Conservation (phyloP, 1,140 invertebrate species). For the Drosophila sp. region DNA sequence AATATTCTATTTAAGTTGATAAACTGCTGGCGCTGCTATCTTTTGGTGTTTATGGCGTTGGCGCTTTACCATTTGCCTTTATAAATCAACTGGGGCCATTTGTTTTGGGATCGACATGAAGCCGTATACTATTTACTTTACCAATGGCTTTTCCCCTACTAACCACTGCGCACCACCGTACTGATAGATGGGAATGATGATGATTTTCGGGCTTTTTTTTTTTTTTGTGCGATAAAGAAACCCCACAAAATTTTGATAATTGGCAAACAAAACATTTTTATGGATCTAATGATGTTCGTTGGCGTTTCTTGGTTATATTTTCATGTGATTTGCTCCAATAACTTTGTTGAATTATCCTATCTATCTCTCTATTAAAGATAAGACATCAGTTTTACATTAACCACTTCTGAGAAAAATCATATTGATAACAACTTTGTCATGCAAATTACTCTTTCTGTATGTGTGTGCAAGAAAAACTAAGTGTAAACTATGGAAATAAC, state of each 20-base stretch:
- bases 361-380: constrained; percentile 2
- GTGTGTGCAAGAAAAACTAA: too few relatives aligned
- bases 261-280: constrained; percentile 1
- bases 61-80: constrained; percentile 56
- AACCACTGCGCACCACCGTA: not conserved
- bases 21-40: constrained; percentile 52
- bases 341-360: not conserved
- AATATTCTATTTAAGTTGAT: constrained; percentile 25
- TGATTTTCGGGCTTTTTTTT: not conserved
- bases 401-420: not conserved
- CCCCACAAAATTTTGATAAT: not conserved
- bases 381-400: not conserved
- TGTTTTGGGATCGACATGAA: constrained; percentile 43
- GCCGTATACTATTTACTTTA: constrained; percentile 38
- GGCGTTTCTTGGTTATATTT: not conserved
- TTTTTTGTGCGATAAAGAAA: not conserved
- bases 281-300: not conserved
- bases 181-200: constrained; percentile 44
- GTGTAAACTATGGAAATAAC: too few relatives aligned
- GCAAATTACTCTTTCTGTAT: not conserved
- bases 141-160: constrained; percentile 27
- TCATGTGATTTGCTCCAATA: not conserved
- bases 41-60: constrained; percentile 52
- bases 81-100: constrained; percentile 63
- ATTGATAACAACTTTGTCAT: not conserved